Evolutionary conservation across 2,113 vertebrate genomes (phyloP).

Genomic region (Ellobius talpinus): DNA sequence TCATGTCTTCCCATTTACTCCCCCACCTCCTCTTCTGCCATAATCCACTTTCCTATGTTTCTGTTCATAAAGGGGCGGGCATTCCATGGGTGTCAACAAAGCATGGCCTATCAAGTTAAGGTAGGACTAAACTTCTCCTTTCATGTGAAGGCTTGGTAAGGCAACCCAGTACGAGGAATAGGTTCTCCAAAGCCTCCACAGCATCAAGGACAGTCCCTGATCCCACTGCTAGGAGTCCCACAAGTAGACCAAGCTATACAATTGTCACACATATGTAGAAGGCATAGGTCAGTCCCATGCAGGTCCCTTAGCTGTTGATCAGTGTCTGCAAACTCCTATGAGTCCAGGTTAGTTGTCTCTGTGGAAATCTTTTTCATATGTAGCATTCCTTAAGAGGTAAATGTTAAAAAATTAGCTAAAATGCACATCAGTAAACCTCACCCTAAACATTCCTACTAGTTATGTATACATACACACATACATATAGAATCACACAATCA

Average conservation of each 20-base stretch:
- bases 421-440: slow-evolving; percentile 36
- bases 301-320: not conserved
- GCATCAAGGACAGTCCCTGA: not conserved
- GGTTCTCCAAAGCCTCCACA: not conserved
- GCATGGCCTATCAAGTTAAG: not conserved
- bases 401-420: slow-evolving; percentile 52
- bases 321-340: not conserved
- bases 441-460: slow-evolving; percentile 1
- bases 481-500: not conserved
- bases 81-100: not conserved
- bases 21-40: too few species aligned
- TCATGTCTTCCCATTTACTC: too few species aligned
- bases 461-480: not conserved
- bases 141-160: not conserved
- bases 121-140: not conserved
- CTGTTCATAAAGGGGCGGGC: too few species aligned
- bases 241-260: not conserved
- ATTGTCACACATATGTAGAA: not conserved
- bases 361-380: not conserved
- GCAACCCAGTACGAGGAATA: not conserved
- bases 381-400: slow-evolving; percentile 43
- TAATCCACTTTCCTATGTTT: too few species aligned
- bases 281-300: not conserved
- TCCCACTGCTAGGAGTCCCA: not conserved
- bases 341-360: not conserved